A percentile compares a stretch with the other conserved stretches of the same genome.
Conservation (phyloP, 2,797 vertebrate genomes). For the Microctenopoma lineatum region DNA sequence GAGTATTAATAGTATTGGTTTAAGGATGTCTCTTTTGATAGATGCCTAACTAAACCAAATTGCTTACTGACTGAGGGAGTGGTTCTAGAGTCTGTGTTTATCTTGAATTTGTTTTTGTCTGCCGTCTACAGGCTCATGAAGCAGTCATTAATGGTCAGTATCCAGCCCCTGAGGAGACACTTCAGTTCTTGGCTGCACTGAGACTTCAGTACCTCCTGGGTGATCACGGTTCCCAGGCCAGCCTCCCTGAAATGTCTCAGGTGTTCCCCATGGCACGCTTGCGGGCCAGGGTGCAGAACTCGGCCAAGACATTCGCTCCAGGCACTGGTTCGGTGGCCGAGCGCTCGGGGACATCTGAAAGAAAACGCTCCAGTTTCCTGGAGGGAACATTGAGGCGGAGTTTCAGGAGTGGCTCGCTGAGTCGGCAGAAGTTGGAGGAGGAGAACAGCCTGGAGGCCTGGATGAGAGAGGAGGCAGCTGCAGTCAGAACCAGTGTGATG, state of each 20-base stretch:
- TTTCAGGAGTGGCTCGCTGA: conserved; percentile 88
- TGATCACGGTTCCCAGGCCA: conserved; percentile 81
- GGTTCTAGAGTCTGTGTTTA: not conserved
- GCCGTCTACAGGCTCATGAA: conserved; percentile 89
- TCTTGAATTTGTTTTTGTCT: not conserved
- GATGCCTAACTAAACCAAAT: not conserved
- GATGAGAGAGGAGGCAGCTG: conserved; percentile 91
- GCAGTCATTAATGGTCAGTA: conserved; percentile 94
- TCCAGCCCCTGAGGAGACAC: conserved; percentile 94
- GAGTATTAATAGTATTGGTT: too few relatives aligned
- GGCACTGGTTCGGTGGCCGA: conserved; percentile 67
- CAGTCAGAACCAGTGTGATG: conserved; percentile 86
- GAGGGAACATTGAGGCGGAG: conserved; percentile 94
- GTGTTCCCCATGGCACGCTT: conserved; percentile 91
- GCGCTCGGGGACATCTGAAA: conserved; percentile 80
- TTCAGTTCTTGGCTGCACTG: conserved; percentile 94
- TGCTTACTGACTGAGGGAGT: not conserved
- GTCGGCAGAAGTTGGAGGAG: conserved; percentile 88
- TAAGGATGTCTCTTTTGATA: not conserved
- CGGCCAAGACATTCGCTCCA: conserved; percentile 84
- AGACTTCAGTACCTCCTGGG: conserved; percentile 93
- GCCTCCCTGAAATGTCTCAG: conserved; percentile 86
- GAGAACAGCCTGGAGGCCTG: conserved; percentile 93
- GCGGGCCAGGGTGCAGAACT: conserved; percentile 91
- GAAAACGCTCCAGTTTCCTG: conserved; percentile 93